phyloP scores from a whole-genome alignment of 2,113 vertebrate species.

The Cephalopholis sonnerati region DNA sequence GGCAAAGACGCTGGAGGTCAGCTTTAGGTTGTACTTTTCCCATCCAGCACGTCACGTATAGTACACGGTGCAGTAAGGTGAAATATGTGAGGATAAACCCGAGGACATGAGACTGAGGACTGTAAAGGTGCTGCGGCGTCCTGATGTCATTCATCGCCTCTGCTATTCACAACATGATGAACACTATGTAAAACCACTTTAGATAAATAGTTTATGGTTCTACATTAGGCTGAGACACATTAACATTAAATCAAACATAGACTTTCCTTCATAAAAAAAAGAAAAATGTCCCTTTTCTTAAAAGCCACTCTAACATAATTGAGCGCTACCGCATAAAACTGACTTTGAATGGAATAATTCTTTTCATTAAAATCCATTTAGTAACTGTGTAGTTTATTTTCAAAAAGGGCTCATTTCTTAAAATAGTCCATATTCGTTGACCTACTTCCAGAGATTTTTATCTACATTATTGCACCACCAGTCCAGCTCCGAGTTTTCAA shows the following conservation, averaged over 20 bases:
- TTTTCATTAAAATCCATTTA: conserved; percentile 51
- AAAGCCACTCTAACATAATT: conserved; percentile 53
- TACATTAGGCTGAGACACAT: conserved; percentile 49
- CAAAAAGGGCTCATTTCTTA: conserved; percentile 21
- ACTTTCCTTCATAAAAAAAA: conserved; percentile 37
- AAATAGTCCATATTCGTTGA: conserved; percentile 30
- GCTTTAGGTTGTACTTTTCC: conserved; percentile 26
- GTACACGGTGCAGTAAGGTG: not conserved
- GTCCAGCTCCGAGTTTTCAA: not conserved
- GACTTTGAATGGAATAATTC: conserved; percentile 36
- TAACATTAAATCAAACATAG: conserved; percentile 60
- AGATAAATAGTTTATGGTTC: conserved; percentile 53
- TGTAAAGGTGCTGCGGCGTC: not conserved
- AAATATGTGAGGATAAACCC: conserved; percentile 13
- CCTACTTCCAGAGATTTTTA: conserved; percentile 54
- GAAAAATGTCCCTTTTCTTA: conserved; percentile 25
- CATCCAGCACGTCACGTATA: not conserved
- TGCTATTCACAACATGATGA: conserved; percentile 25
- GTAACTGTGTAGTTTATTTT: conserved; percentile 40
- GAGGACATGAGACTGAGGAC: not conserved
- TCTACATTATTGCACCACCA: conserved; percentile 37
- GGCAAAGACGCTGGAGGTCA: conserved; percentile 21
- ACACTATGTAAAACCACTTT: conserved; percentile 30
- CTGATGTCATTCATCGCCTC: conserved; percentile 22
- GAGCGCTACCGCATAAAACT: conserved; percentile 7